Evolutionary conservation across 2,888 invertebrate species (phyloP), one percentile per base, ranked within the genome.

Genomic region (Xanthorhoe designata): DNA sequence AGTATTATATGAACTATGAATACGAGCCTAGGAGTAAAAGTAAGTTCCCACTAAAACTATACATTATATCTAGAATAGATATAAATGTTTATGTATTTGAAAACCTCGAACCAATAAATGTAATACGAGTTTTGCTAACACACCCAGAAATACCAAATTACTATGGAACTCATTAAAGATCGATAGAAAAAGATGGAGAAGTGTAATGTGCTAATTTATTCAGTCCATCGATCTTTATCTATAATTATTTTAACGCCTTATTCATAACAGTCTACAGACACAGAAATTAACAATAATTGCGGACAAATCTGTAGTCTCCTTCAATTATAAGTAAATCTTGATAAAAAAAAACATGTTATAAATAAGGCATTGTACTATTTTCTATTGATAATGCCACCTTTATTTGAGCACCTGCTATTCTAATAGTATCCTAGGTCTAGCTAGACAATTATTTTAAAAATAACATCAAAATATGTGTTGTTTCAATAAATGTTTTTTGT

Each of bases 211-310:
- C n/a, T 61, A 19, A 59, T 51, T 45, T 55, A 63, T 4, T 67
- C 67, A 67, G 67, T 63, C 63, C 38, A 63, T 63, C 67, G 63
- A 67, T 67, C 67, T 63, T 63, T 59, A 45, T 38, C 4, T 61
- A 59, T 51, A 47, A 58, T 13, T 53, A 19, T 45, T 32, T 13
- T 42, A 5, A 42, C 38, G 38, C 38, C 38, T 42, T 42, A 42
- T 42, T 42, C 38, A 42, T 13, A 42, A 42, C 38, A 42, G 38
- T 13, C 38, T 13, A 13, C 10, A 13, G 13, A 42, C 9, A 42
- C 38, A 13, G 13, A 42, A 42, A 13, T 13, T 4, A 42, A 13
- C 4, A 42, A 1, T 1, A 32, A 32, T 24, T 3, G 24, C 24
- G 1, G 4, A 24, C 24, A 24, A 24, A 24, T 24, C 24, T 24